Evolutionary conservation across 2,888 invertebrate species (phyloP).

Genomic region (Exephanes ischioxanthus): DNA sequence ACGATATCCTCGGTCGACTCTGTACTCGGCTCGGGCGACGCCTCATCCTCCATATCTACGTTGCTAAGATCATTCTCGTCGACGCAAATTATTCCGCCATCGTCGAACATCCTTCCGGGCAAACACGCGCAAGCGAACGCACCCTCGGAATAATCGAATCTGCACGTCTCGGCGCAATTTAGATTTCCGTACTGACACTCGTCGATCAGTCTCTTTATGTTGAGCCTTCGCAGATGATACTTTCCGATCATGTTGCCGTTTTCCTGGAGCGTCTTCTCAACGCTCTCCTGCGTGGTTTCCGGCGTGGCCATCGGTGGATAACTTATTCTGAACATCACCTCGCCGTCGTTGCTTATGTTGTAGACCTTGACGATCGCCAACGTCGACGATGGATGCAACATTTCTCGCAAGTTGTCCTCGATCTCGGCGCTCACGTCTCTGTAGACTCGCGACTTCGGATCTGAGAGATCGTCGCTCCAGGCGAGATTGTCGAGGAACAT

Average conservation of each 20-base stretch:
- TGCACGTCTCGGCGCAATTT: slow-evolving; percentile 89
- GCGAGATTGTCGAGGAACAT: slow-evolving; percentile 89
- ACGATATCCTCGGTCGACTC: slow-evolving; percentile 73
- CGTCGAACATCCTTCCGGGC: slow-evolving; percentile 86
- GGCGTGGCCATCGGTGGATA: slow-evolving; percentile 77
- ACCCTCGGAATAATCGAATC: slow-evolving; percentile 88
- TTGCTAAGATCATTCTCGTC: slow-evolving; percentile 77
- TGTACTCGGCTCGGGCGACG: slow-evolving; percentile 69
- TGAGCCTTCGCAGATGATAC: slow-evolving; percentile 78
- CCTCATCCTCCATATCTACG: slow-evolving; percentile 75
- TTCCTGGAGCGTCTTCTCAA: slow-evolving; percentile 77
- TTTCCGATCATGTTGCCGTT: slow-evolving; percentile 78
- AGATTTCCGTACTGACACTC: slow-evolving; percentile 89
- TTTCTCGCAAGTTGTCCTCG: slow-evolving; percentile 87
- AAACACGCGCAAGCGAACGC: slow-evolving; percentile 90
- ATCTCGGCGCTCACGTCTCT: slow-evolving; percentile 87
- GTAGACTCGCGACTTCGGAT: slow-evolving; percentile 88
- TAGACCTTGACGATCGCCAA: slow-evolving; percentile 79
- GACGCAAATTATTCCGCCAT: slow-evolving; percentile 85
- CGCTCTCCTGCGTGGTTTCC: slow-evolving; percentile 75
- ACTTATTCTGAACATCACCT: slow-evolving; percentile 80
- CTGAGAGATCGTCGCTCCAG: slow-evolving; percentile 87
- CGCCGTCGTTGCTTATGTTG: slow-evolving; percentile 78
- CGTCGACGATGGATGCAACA: slow-evolving; percentile 73
- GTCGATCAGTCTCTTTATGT: slow-evolving; percentile 85